Evolutionary conservation across 1,140 invertebrate genomes (phyloP), one percentile per base, ranked within the genome.

Genomic region (Delia radicum): DNA sequence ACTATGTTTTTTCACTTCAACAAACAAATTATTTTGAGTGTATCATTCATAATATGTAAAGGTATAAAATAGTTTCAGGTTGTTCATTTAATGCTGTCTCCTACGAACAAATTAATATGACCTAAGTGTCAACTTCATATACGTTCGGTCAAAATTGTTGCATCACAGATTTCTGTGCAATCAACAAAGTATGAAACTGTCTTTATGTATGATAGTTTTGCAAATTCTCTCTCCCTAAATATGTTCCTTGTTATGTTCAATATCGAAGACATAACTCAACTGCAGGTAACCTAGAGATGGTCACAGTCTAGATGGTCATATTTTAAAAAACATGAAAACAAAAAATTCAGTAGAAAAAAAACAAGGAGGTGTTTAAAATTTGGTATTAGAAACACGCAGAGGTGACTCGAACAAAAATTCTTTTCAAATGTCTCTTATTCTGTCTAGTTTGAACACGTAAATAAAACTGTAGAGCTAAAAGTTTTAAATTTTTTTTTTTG

Each of bases 41-140:
- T n/a, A n/a, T n/a, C n/a, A n/a, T n/a, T n/a, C n/a, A n/a, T n/a
- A n/a, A n/a, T n/a, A n/a, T n/a, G n/a, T n/a, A n/a, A n/a, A n/a
- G n/a, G n/a, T n/a, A n/a, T n/a, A n/a, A 69, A 33, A 69, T 69
- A 12, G 65, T 69, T n/a, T 33, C 65, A 69, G 65, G 65, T 69
- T 28, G 65, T 69, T 37, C 31, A 69, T 69, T 69, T 69, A 69
- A 37, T 33, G 18, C 65, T 69, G 65, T 69, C 65, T 69, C 65
- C 65, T 69, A 33, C 8, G 65, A 33, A 69, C 65, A 69, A 69
- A 69, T 69, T 69, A 69, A 69, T 28, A 69, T 69, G 65, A 69
- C 65, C 65, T 33, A 69, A 37, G 65, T 69, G 65, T 69, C 65
- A 69, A 69, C 65, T 33, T 24, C 65, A 33, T 33, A 69, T 21